Percentiles rank a stretch among this genome's conserved stretches.
Evolutionary conservation across 2,888 invertebrate species (phyloP).

Genomic region (Amphipyra tragopoginis): DNA sequence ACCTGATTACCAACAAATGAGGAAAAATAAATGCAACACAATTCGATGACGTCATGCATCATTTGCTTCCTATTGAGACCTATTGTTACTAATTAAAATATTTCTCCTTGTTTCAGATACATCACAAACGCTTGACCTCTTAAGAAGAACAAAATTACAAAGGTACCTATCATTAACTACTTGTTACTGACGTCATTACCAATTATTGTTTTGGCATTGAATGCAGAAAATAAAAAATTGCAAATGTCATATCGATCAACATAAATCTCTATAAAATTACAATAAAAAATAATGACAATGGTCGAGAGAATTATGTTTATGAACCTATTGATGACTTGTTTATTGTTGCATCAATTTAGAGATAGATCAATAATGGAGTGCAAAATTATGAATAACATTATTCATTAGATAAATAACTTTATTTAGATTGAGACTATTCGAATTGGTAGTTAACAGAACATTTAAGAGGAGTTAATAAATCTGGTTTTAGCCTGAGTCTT

Average conservation of each 20-base stretch:
- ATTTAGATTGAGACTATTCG: no score
- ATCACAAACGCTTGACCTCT: slow-evolving; percentile 72
- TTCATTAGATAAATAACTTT: no score
- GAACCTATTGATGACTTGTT: slow-evolving; percentile 39
- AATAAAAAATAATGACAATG: slow-evolving; percentile 67
- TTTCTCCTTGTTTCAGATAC: slow-evolving; percentile 80
- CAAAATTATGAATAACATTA: not conserved
- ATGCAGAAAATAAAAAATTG: slow-evolving; percentile 55
- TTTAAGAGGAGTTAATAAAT: no score
- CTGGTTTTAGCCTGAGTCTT: no score
- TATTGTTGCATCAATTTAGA: slow-evolving; percentile 44
- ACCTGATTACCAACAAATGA: slow-evolving; percentile 9
- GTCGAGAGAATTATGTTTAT: slow-evolving; percentile 51
- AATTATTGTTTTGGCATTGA: slow-evolving; percentile 67
- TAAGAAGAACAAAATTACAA: slow-evolving; percentile 80
- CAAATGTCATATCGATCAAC: slow-evolving; percentile 66
- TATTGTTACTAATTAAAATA: slow-evolving; percentile 46
- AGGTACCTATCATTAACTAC: slow-evolving; percentile 71
- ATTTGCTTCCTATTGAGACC: slow-evolving; percentile 32
- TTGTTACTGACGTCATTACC: slow-evolving; percentile 41
- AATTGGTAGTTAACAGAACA: no score
- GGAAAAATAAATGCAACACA: not conserved
- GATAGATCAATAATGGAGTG: slow-evolving; percentile 18
- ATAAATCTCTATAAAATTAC: slow-evolving; percentile 70
- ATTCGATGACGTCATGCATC: slow-evolving; percentile 10